phyloP scores from a whole-genome alignment of 2,113 vertebrate species.

The Grammatotria lemairii region DNA sequence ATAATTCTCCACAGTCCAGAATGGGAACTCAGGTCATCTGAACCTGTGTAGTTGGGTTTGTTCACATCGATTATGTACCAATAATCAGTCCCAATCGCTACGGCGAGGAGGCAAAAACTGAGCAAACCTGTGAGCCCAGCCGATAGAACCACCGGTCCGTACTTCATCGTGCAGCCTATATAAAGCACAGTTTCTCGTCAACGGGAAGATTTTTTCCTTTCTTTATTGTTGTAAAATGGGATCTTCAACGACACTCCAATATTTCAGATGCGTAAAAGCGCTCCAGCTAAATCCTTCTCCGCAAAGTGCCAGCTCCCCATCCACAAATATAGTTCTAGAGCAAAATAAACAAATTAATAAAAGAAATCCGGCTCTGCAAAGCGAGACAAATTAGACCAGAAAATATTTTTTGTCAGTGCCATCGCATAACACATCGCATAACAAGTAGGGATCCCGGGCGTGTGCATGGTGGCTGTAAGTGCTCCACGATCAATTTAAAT shows the following conservation, averaged over 20 bases:
- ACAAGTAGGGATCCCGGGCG: background rate
- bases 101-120: constrained; percentile 71
- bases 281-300: background rate
- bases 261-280: constrained; percentile 38
- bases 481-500: background rate
- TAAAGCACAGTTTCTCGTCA: background rate
- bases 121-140: constrained; percentile 69
- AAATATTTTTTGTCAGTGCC: background rate
- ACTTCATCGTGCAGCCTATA: constrained; percentile 47
- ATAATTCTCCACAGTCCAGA: constrained; percentile 71
- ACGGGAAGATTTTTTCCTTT: background rate
- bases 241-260: background rate
- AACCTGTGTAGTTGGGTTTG: constrained; percentile 42
- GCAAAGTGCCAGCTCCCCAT: background rate
- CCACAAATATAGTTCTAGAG: background rate
- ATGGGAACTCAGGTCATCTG: constrained; percentile 61
- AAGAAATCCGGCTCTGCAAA: background rate
- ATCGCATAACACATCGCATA: background rate
- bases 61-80: constrained; percentile 79
- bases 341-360: background rate
- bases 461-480: background rate
- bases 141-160: constrained; percentile 62
- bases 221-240: background rate
- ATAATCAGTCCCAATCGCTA: constrained; percentile 73
- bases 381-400: background rate